A percentile compares a stretch with the other conserved stretches of the same genome.
These are phyloP conservation scores for Clunio marinus DNA, from an alignment of 2,888 invertebrate species.

Conservation along the genomic window DNA sequence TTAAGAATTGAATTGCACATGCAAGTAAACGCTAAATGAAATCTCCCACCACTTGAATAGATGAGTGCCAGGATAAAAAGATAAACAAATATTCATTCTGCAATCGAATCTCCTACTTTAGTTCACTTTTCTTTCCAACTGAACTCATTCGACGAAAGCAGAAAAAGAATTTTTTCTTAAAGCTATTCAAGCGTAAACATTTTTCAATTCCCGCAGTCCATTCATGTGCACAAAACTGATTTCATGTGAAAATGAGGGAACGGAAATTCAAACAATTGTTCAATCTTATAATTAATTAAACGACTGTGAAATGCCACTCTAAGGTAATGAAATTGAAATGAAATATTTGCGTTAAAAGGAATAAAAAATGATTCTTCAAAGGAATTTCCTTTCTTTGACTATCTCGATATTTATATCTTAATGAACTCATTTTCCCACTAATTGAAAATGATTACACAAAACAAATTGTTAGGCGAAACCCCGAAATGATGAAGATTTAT, in stretches of 20 bases:
- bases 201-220: not conserved
- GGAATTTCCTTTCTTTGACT: not conserved
- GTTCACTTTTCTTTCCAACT: too few species aligned
- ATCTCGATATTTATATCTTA: not conserved
- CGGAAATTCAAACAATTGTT: not conserved
- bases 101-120: too few species aligned
- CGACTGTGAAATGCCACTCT: not conserved
- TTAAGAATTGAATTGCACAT: too few species aligned
- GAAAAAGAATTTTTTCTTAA: not conserved
- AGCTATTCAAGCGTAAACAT: not conserved
- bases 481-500: not conserved
- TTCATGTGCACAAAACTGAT: slow-evolving; percentile 29
- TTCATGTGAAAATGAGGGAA: not conserved
- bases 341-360: too few species aligned
- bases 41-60: too few species aligned
- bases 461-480: not conserved
- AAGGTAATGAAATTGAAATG: too few species aligned
- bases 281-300: slow-evolving; percentile 6
- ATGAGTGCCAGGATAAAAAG: too few species aligned
- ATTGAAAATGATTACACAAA: not conserved
- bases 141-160: too few species aligned
- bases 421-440: not conserved
- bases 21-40: too few species aligned
- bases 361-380: not conserved
- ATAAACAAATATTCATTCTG: too few species aligned